Percentiles rank a stretch among this genome's conserved stretches.
phyloP scores from a whole-genome alignment of 2,888 invertebrate genomes.

The Limnephilus lunatus region DNA sequence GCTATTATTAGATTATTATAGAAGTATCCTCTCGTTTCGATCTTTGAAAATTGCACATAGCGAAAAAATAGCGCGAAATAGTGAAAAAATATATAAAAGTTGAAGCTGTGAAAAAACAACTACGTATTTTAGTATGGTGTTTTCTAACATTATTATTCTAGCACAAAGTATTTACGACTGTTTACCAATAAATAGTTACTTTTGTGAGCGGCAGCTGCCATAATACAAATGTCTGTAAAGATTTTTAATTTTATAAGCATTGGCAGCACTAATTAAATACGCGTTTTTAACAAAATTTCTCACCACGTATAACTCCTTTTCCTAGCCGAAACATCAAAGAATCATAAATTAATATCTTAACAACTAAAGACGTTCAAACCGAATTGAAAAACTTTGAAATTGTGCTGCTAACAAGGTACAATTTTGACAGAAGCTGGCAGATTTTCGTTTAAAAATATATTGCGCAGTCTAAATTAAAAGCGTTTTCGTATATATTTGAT shows the following conservation, averaged over 20 bases:
- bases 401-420: background rate
- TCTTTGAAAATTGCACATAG: background rate
- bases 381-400: background rate
- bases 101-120: background rate
- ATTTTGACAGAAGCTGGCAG: slow-evolving; percentile 2
- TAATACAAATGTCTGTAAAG: background rate
- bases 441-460: background rate
- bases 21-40: background rate
- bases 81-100: background rate
- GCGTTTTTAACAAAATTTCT: slow-evolving; percentile 12
- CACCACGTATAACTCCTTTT: slow-evolving; percentile 49
- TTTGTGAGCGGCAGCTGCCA: background rate
- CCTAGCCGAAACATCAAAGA: slow-evolving; percentile 38
- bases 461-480: background rate
- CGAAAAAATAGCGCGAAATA: background rate
- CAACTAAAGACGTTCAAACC: background rate
- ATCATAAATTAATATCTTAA: background rate
- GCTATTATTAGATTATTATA: background rate
- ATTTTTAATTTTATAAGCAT: slow-evolving; percentile 17
- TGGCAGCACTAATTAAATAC: slow-evolving; percentile 28
- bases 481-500: background rate
- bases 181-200: background rate
- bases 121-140: background rate
- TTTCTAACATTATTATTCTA: background rate
- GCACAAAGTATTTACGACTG: background rate